phyloP scores from a whole-genome alignment of 2,797 vertebrate genomes.

The Helarctos malayanus region DNA sequence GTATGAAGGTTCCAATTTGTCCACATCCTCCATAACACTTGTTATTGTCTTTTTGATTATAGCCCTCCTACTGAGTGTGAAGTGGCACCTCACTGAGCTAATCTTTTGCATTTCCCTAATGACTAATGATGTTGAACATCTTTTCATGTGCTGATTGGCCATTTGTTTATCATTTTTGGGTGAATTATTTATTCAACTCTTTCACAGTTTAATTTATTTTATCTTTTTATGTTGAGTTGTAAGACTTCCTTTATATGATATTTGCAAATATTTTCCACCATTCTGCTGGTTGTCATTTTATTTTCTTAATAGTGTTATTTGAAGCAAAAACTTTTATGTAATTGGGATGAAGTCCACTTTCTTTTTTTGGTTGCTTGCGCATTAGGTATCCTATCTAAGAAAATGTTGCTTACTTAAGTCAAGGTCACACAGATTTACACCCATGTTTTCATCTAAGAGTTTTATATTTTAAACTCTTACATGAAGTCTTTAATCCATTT shows the following conservation, averaged over 20 bases:
- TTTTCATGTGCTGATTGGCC: slow-evolving; percentile 6
- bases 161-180: background rate
- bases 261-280: background rate
- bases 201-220: background rate
- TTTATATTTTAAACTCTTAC: background rate
- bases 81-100: background rate
- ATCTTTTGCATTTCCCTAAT: background rate
- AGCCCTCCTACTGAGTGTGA: background rate
- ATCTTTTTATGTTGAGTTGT: background rate
- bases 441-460: background rate
- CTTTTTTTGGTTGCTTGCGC: background rate
- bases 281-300: background rate
- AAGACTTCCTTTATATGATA: background rate
- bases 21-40: background rate
- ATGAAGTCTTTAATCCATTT: background rate
- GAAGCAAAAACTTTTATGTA: background rate
- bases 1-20: background rate
- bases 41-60: background rate
- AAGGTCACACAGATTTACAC: background rate
- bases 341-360: background rate
- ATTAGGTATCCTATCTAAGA: background rate
- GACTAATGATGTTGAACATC: background rate
- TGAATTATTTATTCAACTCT: slow-evolving; percentile 34
- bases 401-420: background rate
- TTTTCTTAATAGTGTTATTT: background rate